Percentiles rank a stretch among this genome's conserved stretches.
Conservation (phyloP, 2,888 invertebrate species). For the Geophilus truncorum region DNA sequence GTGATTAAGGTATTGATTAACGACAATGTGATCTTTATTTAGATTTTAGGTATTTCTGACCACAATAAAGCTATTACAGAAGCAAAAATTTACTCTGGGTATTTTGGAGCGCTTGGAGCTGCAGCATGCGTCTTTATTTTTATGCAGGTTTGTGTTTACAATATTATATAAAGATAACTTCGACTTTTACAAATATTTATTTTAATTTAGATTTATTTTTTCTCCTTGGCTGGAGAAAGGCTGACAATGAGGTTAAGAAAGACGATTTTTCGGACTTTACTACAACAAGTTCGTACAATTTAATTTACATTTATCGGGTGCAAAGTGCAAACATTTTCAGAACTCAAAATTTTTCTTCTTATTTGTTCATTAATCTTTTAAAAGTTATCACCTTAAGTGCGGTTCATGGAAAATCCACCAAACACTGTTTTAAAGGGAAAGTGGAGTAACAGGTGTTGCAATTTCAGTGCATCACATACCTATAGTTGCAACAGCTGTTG, state of each 20-base stretch:
- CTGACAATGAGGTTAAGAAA: constrained; percentile 68
- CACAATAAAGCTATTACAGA: constrained; percentile 55
- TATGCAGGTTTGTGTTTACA: constrained; percentile 56
- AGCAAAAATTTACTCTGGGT: constrained; percentile 59
- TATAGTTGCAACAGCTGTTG: too few relatives aligned
- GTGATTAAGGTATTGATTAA: too few relatives aligned
- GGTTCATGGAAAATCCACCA: too few relatives aligned
- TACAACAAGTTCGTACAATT: background rate
- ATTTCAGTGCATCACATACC: too few relatives aligned
- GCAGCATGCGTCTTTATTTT: constrained; percentile 63
- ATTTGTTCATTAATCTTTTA: too few relatives aligned
- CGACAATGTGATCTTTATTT: too few relatives aligned
- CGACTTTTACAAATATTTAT: background rate
- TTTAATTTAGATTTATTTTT: constrained; percentile 58
- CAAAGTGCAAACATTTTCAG: too few relatives aligned
- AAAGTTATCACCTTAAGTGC: too few relatives aligned
- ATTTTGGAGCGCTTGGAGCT: constrained; percentile 64
- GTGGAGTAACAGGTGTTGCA: too few relatives aligned
- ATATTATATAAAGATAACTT: too few relatives aligned
- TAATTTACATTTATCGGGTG: background rate
- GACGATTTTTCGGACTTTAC: constrained; percentile 60
- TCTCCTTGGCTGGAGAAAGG: constrained; percentile 71
- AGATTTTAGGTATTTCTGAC: constrained; percentile 57
- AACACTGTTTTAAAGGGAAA: too few relatives aligned
- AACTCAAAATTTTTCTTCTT: too few relatives aligned